phyloP scores from a whole-genome alignment of 1,140 invertebrate species.

The Drosophila setifemur region DNA sequence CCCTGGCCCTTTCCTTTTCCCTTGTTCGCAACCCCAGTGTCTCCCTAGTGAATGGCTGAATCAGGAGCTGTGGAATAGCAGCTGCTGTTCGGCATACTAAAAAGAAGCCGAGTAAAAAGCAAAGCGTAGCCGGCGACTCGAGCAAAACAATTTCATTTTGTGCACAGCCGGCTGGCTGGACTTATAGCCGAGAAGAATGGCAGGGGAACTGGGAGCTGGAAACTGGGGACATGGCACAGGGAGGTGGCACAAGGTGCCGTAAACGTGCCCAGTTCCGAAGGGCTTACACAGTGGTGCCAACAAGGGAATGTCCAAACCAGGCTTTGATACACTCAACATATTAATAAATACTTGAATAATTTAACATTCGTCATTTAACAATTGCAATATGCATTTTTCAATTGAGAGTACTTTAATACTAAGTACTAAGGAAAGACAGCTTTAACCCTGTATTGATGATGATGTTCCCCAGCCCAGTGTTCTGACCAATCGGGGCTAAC shows the following conservation, averaged over 20 bases:
- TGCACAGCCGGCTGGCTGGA: constrained; percentile 49
- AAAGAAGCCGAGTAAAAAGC: constrained; percentile 57
- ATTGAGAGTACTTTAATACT: too few relatives aligned
- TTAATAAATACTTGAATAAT: too few relatives aligned
- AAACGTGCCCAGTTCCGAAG: constrained; percentile 32
- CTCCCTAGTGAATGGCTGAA: constrained; percentile 18
- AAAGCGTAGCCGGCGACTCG: constrained; percentile 32
- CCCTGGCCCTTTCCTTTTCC: background rate
- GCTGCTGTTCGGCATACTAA: constrained; percentile 74
- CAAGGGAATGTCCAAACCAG: too few relatives aligned
- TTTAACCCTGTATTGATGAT: background rate
- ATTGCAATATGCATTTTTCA: too few relatives aligned
- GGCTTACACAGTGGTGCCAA: constrained; percentile 26
- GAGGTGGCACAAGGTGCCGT: constrained; percentile 17
- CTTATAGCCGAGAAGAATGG: constrained; percentile 11
- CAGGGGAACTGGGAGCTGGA: background rate
- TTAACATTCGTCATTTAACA: too few relatives aligned
- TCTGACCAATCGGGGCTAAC: constrained; percentile 22
- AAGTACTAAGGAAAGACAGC: too few relatives aligned
- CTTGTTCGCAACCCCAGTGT: too few relatives aligned
- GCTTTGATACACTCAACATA: too few relatives aligned
- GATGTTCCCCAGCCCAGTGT: too few relatives aligned
- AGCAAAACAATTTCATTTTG: constrained; percentile 78
- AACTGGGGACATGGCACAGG: constrained; percentile 8
- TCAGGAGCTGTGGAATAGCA: constrained; percentile 30